Evolutionary conservation across 2,797 vertebrate genomes (phyloP), one percentile per base, ranked within the genome.

Genomic region (Diplodus puntazzo): DNA sequence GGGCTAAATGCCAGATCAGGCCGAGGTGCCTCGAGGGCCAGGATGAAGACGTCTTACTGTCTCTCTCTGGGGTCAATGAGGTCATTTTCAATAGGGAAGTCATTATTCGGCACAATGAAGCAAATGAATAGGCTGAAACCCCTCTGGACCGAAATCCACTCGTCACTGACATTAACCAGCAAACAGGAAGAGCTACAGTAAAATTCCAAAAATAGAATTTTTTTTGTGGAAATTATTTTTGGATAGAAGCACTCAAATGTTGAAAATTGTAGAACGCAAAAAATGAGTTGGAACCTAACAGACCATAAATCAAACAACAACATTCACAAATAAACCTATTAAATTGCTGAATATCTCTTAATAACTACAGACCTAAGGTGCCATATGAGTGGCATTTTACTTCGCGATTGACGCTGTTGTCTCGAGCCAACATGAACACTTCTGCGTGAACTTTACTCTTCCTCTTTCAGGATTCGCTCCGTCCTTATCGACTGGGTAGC

Each of bases 21-120:
- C 83, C 30, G 34, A 58, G 59, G 79, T 82, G 92, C 88, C 91
- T 87, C 17, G 59, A 83, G 88, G 92, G 90, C 73, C 48, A 73
- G 70, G 75, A 80, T 7, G 80, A 72, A 62, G 86, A 88, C 68
- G 83, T 88, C 91, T 71, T 70, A 90, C 86, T 92, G 94, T 93
- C 92, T 92, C 85, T 89, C 77, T 92, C 86, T 21, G 80, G 71
- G 92, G 90, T 89, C 91, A 70, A 1, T 7, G 48, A 77, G 92
- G 92, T 95, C 88, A 91, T 57, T 79, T 82, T 87, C 86, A 92
- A 94, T 89, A 93, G 86, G 87, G 91, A 91, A 91, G 91, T 91
- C 90, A 94, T 94, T 95, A 93, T 93, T 64, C 34, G 25, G 70
- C 82, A 94, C 92, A 92, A 94, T 90, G 88, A 90, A 74, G 89